Percentiles rank a stretch among this genome's conserved stretches.
Evolutionary conservation across 2,113 vertebrate genomes (phyloP).

Genomic region (Serinus canaria): DNA sequence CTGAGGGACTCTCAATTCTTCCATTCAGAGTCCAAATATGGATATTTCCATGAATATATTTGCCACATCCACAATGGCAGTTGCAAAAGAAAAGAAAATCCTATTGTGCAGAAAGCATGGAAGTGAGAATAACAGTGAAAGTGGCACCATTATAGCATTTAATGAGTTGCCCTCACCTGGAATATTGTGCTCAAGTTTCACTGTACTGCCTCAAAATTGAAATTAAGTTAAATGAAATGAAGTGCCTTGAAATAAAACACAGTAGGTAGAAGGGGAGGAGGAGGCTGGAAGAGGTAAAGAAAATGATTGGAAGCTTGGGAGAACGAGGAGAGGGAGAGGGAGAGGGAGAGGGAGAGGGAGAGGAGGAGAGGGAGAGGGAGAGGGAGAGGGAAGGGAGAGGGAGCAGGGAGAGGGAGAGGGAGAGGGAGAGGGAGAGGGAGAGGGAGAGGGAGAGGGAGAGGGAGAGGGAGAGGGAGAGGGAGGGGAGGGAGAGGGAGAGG

Average conservation of each 20-base stretch:
- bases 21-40: neutral
- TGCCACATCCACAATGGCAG: neutral
- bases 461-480: neutral
- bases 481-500: no score
- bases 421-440: neutral
- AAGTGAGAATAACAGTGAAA: neutral
- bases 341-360: no score
- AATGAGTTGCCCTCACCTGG: neutral
- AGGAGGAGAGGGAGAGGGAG: neutral
- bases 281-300: neutral
- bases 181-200: neutral
- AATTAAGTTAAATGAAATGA: neutral
- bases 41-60: neutral
- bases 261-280: neutral
- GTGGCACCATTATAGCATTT: neutral
- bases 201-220: neutral
- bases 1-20: neutral
- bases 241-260: neutral
- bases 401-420: neutral
- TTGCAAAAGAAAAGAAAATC: neutral
- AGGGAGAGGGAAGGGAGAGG: fast-evolving
- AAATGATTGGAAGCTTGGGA: neutral
- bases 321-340: neutral
- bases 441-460: no score
- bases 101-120: neutral